Percentiles rank a stretch among this genome's conserved stretches.
Conservation (phyloP, 2,888 invertebrate genomes). For the Epinotia bilunana region DNA sequence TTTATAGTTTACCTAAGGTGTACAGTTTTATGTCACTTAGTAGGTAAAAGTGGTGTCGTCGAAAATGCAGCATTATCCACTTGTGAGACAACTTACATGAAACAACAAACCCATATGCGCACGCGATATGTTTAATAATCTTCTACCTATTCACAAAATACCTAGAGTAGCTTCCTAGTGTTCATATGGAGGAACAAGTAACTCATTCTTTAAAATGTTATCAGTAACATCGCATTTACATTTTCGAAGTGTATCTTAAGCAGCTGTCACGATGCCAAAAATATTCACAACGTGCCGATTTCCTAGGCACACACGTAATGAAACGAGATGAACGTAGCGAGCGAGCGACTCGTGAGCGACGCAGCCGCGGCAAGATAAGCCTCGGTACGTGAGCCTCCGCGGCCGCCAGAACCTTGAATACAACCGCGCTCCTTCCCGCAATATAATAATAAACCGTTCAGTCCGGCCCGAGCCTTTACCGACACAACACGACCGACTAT, state of each 20-base stretch:
- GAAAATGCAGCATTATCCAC: conserved; percentile 9
- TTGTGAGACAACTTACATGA: neutral
- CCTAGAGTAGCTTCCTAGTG: neutral
- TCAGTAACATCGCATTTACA: conserved; percentile 13
- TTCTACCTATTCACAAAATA: neutral
- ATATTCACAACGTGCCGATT: conserved; percentile 49
- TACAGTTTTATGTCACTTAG: conserved; percentile 19
- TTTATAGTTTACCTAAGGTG: conserved; percentile 28
- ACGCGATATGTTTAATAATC: neutral
- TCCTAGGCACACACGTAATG: conserved; percentile 54
- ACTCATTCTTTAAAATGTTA: neutral
- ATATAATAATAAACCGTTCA: conserved; percentile 80
- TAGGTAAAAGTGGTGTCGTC: conserved; percentile 1
- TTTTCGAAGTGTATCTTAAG: conserved; percentile 25
- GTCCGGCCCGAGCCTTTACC: conserved; percentile 78
- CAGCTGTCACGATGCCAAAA: conserved; percentile 40
- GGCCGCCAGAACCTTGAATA: conserved; percentile 77
- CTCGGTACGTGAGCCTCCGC: conserved; percentile 72
- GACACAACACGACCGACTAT: conserved; percentile 76
- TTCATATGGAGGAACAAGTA: neutral
- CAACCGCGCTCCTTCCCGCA: conserved; percentile 77
- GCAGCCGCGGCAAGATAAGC: conserved; percentile 75
- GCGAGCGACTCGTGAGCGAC: conserved; percentile 64
- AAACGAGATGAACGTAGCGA: conserved; percentile 52
- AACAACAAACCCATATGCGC: neutral